Evolutionary conservation across 2,113 vertebrate genomes (phyloP), one percentile per base, ranked within the genome.

Genomic region (Lonchura striata): DNA sequence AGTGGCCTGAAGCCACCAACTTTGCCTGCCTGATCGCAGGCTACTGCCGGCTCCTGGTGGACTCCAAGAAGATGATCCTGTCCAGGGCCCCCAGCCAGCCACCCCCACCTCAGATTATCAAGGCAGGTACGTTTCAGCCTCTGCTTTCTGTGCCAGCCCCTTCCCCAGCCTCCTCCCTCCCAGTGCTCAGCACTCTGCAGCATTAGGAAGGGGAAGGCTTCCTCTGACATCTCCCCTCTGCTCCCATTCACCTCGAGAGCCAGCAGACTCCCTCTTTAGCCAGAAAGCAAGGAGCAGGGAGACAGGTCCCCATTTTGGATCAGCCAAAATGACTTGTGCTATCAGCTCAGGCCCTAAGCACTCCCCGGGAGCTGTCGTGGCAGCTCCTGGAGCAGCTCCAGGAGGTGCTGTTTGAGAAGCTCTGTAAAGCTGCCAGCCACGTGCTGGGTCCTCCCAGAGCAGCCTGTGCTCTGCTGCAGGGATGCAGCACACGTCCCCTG

Each of bases 1-100:
- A 99, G 97, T 99, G 99, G 99, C 99, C 99, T 3, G 99, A 99
- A 97, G 99, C 99, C 94, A 99, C 99, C 97, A 99, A 99, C 96
- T 99, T 99, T 57, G 99, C 99, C 90, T 99, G 99, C 96, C 98
- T 99, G 85, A 99, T 99, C n/a, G 98, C 99, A 11, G 99, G 99
- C 92, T 99, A 99, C 98, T 99, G 99, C 98, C 99, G 99, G 90
- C 98, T 99, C 49, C 98, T 99, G 97, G 98, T 99, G 96, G 99
- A 99, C 97, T 98, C 99, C 90, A 99, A 99, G 98, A 98, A 98
- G 96, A 99, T 98, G 96, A 98, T 99, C 95, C 99, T 99, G 97
- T 98, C 98, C 97, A 98, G 98, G 90, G 97, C 98, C 37, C 92
- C 98, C 95, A 98, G 98, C 98, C 99, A 99, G 96, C 96, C 96